A percentile compares a stretch with the other conserved stretches of the same genome.
These are phyloP conservation scores for Strix uralensis DNA, from an alignment of 2,113 vertebrate species.

Conservation along the genomic window DNA sequence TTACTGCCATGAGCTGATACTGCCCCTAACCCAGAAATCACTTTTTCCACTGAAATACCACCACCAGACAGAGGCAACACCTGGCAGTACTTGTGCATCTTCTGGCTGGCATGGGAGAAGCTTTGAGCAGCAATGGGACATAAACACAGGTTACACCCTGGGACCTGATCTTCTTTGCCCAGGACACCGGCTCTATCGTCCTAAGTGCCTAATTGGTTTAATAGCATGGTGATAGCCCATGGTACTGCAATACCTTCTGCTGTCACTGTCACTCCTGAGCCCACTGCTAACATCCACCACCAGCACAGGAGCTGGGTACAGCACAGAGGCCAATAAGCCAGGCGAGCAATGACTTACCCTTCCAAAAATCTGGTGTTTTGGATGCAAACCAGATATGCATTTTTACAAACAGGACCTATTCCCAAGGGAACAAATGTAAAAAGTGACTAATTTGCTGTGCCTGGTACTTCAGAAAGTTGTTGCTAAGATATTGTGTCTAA, in stretches of 20 bases:
- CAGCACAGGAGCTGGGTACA: background rate
- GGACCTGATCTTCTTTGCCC: background rate
- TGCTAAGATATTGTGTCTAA: background rate
- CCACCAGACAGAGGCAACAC: background rate
- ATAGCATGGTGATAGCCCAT: background rate
- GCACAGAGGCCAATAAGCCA: background rate
- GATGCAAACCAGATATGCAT: background rate
- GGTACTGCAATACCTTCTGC: background rate
- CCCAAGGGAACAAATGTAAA: background rate
- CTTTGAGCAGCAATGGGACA: background rate
- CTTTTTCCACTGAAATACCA: background rate
- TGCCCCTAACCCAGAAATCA: background rate
- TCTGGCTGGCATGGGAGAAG: background rate
- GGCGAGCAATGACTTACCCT: background rate
- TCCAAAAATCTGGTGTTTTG: background rate
- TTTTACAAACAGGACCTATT: background rate
- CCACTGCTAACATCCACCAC: background rate
- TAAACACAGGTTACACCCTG: background rate
- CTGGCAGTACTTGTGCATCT: background rate
- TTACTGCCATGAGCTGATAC: background rate
- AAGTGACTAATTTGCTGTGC: background rate
- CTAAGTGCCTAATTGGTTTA: background rate
- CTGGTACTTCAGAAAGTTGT: conserved; percentile 5
- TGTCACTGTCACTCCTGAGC: background rate
- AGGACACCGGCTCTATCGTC: background rate